Evolutionary conservation across 2,797 vertebrate species (phyloP).

Genomic region (Mormyrops attenuatus): DNA sequence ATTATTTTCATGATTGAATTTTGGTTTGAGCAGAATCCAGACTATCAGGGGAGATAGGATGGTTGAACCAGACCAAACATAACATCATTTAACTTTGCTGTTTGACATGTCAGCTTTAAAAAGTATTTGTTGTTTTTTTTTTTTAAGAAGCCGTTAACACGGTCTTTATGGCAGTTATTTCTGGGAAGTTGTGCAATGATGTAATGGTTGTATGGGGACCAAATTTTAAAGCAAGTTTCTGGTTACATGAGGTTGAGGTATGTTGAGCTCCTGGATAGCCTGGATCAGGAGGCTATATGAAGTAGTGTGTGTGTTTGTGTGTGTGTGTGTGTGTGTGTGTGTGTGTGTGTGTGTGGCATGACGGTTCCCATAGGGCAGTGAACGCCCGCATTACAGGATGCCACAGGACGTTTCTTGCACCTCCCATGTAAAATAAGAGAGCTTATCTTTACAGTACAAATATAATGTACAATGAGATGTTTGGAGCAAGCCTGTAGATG

Average conservation of each 20-base stretch:
- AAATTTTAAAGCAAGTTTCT: not conserved
- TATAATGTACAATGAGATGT: not conserved
- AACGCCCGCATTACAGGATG: not conserved
- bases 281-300: not conserved
- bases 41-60: not conserved
- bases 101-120: not conserved
- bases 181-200: not conserved
- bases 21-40: not conserved
- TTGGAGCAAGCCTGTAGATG: not conserved
- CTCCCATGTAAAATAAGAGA: not conserved
- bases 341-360: no score
- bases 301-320: not conserved
- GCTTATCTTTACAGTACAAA: not conserved
- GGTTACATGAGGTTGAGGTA: not conserved
- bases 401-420: not conserved
- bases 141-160: not conserved
- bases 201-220: not conserved
- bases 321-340: no score
- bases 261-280: not conserved
- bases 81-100: not conserved
- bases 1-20: not conserved
- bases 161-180: not conserved
- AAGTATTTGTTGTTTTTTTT: not conserved
- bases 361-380: not conserved
- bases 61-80: not conserved